A percentile compares a stretch with the other conserved stretches of the same genome.
These are phyloP conservation scores for Drosophila nr. medialis DNA, from an alignment of 2,888 invertebrate species.

Conservation along the genomic window DNA sequence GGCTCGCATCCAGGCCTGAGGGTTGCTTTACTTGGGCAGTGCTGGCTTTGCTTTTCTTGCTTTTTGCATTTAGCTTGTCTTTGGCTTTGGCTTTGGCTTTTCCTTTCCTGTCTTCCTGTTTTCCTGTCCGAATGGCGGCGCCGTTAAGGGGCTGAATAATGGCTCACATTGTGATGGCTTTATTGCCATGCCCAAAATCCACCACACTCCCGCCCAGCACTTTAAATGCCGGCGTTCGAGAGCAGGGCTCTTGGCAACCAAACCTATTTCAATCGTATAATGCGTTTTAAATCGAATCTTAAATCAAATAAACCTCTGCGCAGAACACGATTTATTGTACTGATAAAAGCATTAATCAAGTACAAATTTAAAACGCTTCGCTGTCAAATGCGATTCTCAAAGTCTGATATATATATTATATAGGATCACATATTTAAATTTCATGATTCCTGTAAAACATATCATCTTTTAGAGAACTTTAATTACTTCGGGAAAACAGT, in stretches of 20 bases:
- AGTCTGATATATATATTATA: not conserved
- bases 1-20: constrained; percentile 32
- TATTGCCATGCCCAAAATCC: constrained; percentile 46
- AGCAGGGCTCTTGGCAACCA: not conserved
- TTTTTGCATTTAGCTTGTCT: constrained; percentile 15
- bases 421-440: not conserved
- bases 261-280: constrained; percentile 9
- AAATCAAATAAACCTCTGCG: not conserved
- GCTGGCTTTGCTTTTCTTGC: not conserved
- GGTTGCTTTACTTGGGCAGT: constrained; percentile 36
- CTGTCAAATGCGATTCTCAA: not conserved
- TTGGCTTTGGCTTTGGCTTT: constrained; percentile 24
- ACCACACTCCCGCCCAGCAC: constrained; percentile 1
- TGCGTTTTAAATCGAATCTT: constrained; percentile 8
- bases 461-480: not conserved
- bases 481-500: too few relatives aligned
- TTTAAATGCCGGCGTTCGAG: not conserved
- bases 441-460: not conserved
- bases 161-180: constrained; percentile 68
- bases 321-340: not conserved
- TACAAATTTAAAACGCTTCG: not conserved
- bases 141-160: constrained; percentile 46
- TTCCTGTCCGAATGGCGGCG: constrained; percentile 39
- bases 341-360: not conserved
- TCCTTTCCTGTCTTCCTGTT: constrained; percentile 10